Percentiles rank a stretch among this genome's conserved stretches.
Evolutionary conservation across 2,888 invertebrate species (phyloP).

Genomic region (Tachina grossa): DNA sequence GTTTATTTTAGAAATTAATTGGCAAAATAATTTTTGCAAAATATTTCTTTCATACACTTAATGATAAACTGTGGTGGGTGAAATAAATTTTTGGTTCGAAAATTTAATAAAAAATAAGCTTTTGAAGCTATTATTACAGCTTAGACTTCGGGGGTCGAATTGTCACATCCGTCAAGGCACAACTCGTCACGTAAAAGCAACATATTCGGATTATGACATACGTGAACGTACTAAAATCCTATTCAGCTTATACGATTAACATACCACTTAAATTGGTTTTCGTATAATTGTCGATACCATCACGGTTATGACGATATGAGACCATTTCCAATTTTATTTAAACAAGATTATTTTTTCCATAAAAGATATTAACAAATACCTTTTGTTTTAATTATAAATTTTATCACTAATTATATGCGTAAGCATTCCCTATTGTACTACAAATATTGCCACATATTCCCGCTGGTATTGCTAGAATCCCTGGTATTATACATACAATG

Average conservation of each 20-base stretch:
- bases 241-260: no score
- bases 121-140: no score
- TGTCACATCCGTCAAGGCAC: no score
- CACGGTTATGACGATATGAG: no score
- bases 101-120: not conserved
- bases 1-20: constrained; percentile 36
- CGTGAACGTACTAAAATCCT: no score
- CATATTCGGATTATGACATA: no score
- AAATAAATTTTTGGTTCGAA: not conserved
- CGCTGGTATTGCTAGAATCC: not conserved
- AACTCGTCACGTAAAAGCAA: no score
- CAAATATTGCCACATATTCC: not conserved
- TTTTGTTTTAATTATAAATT: constrained; percentile 39
- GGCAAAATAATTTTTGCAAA: constrained; percentile 1
- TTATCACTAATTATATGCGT: not conserved
- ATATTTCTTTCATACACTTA: not conserved
- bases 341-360: not conserved
- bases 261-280: no score
- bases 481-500: not conserved
- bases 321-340: not conserved
- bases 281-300: no score
- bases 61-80: not conserved
- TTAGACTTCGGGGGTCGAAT: no score
- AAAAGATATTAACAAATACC: not conserved
- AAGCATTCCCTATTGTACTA: not conserved